Percentiles rank a stretch among this genome's conserved stretches.
Evolutionary conservation across 2,888 invertebrate species (phyloP).

Genomic region (Lasioglossum vierecki): DNA sequence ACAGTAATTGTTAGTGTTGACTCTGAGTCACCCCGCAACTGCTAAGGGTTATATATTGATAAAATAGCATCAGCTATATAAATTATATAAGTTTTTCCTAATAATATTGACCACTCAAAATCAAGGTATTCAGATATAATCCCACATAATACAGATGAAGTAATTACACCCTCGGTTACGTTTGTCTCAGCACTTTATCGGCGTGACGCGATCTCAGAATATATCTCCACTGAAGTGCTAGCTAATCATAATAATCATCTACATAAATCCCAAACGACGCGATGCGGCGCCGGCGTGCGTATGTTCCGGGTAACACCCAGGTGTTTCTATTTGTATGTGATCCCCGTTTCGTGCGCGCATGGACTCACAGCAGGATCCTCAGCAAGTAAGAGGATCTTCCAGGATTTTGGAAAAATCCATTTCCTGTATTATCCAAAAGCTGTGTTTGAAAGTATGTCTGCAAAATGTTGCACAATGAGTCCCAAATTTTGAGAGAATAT

Average conservation of each 20-base stretch:
- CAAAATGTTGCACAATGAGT: neutral
- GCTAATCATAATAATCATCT: constrained; percentile 21
- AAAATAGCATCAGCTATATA: too few species aligned
- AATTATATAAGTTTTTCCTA: too few species aligned
- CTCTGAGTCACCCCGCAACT: too few species aligned
- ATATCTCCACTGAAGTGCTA: neutral
- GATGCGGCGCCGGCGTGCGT: neutral
- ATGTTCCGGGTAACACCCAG: neutral
- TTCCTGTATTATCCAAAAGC: neutral
- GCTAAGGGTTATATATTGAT: too few species aligned
- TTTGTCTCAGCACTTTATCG: neutral
- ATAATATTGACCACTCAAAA: neutral
- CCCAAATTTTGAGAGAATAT: too few species aligned
- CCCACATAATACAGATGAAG: neutral
- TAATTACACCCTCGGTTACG: constrained; percentile 1
- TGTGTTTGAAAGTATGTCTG: neutral
- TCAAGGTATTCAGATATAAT: neutral
- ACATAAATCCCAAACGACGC: constrained; percentile 9
- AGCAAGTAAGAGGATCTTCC: neutral
- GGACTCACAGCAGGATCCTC: neutral
- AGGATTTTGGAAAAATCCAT: neutral
- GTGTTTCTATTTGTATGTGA: neutral
- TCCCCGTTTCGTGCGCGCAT: neutral
- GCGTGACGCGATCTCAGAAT: constrained; percentile 18
- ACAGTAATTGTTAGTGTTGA: too few species aligned